These are phyloP conservation scores for Colletes gigas DNA, from an alignment of 1,140 invertebrate genomes.

Conservation along the genomic window DNA sequence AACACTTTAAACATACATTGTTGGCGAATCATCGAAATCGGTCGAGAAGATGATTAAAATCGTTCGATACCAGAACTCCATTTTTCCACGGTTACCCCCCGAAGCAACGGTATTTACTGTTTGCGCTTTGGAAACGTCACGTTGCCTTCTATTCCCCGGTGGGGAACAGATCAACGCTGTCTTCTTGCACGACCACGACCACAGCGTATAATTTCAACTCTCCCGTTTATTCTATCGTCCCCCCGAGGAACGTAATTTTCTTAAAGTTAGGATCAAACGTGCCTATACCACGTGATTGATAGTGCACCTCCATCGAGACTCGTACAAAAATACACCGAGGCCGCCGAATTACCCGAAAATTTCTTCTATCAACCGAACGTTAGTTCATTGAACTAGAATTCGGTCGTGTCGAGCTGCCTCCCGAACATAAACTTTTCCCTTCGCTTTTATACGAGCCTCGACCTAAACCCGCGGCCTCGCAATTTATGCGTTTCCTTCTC, in stretches of 20 bases:
- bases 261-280: no score
- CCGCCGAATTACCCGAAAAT: no score
- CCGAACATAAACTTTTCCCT: not conserved
- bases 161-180: not conserved
- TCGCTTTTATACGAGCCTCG: not conserved
- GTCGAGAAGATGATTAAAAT: not conserved
- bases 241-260: not conserved
- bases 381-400: not conserved
- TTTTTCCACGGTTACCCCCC: not conserved
- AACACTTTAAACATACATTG: not conserved
- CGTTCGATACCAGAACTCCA: not conserved
- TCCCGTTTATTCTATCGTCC: not conserved
- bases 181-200: not conserved
- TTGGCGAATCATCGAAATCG: not conserved
- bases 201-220: no score
- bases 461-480: not conserved
- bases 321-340: no score
- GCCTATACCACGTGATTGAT: no score
- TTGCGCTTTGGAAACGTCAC: conserved; percentile 10
- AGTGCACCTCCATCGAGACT: no score
- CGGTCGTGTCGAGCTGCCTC: not conserved
- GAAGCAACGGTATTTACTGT: conserved; percentile 8
- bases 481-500: conserved; percentile 24
- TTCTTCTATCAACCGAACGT: no score
- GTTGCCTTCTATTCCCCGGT: no score